These are phyloP conservation scores for Alauda arvensis DNA, from an alignment of 2,797 vertebrate genomes.

Conservation along the genomic window DNA sequence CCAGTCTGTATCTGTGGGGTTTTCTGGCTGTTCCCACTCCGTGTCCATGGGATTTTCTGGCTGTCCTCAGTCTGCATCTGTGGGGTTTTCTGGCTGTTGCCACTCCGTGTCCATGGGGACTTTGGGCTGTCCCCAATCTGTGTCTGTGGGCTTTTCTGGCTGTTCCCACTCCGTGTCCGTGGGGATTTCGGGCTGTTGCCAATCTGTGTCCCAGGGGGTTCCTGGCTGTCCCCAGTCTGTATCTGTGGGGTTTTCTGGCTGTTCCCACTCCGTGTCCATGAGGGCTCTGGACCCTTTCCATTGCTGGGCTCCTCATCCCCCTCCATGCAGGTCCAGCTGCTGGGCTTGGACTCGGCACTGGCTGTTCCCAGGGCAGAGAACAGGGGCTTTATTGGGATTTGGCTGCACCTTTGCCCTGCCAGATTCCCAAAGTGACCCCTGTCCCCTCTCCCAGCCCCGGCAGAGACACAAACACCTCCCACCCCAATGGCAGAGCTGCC, in stretches of 20 bases:
- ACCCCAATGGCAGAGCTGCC: fast-evolving
- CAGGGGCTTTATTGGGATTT: not conserved
- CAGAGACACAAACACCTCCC: not conserved
- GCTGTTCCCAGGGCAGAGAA: not conserved
- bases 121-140: not conserved
- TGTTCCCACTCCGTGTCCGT: not conserved
- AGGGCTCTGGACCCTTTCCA: fast-evolving
- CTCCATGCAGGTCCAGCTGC: fast-evolving
- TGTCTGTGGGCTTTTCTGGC: not conserved
- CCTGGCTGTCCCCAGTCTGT: not conserved
- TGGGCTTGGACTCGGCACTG: fast-evolving
- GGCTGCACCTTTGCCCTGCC: not conserved
- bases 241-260: not conserved
- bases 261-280: not conserved
- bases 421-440: not conserved
- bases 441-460: not conserved
- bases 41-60: not conserved
- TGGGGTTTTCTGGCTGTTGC: not conserved
- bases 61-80: not conserved
- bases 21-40: not conserved
- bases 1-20: not conserved
- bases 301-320: not conserved
- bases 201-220: not conserved
- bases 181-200: not conserved
- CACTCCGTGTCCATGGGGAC: fast-evolving